Base-by-base conservation (phyloP, 1,140 invertebrate genomes). In the Hesperophylax magnus region DNA sequence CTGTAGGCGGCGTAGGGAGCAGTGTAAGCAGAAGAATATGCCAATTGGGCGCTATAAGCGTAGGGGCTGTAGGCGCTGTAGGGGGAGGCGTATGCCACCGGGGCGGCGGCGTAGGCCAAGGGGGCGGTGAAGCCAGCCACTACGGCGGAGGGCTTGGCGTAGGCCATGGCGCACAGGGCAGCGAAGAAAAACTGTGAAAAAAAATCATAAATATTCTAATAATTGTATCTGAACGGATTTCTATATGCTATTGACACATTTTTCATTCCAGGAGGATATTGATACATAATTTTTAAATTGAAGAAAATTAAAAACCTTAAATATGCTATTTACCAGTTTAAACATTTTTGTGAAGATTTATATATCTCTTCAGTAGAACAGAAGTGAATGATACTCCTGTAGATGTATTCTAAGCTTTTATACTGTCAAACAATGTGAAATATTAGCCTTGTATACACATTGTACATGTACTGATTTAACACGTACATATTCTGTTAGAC, bases 91-190 rank as follows among this genome's bases (percentile, higher is more conserved):
- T 84, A 82, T 1, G 83, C 86, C 2, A 89, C 75, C 8, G 88
- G 88, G 0, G 87, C 85, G 9, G 86, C 87, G 39, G 39, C 39
- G 86, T 89, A 89, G 4, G 86, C 87, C 7, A 83, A 65, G 18
- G 86, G 84, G 24, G 85, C 83, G 77, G 85, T 84, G 47, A 22
- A 47, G 67, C 39, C 67, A 18, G 63, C 63, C 24, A 67, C 24
- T 9, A 67, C 27, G 76, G 84, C 88, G 8, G 22, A 22, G 67
- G 90, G 90, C 84, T 86, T 88, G 81, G 91, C 91, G 83, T 89
- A 88, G 52, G 90, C 90, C 76, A 90, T 86, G 54, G 89, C 90
- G 86, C 91, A 82, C 72, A 91, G 81, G 81, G 89, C 88, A 85
- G 90, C 87, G 82, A 91, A 82, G 77, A 87, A 85, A 77, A 91